Percentiles rank a stretch among this genome's conserved stretches.
Evolutionary conservation across 2,797 vertebrate species (phyloP).

Genomic region (Sebastes ruberrimus): DNA sequence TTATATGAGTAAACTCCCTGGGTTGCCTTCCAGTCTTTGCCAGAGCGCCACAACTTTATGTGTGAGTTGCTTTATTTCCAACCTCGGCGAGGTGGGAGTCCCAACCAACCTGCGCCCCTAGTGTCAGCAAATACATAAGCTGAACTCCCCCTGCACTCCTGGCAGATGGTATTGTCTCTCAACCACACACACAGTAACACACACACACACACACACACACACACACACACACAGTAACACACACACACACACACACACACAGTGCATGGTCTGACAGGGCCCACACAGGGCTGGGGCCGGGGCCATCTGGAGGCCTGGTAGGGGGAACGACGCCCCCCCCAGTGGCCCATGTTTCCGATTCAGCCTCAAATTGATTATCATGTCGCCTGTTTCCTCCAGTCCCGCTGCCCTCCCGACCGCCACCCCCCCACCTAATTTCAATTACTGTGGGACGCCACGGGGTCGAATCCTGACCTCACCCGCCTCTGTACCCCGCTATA

Average conservation of each 20-base stretch:
- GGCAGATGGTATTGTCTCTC: constrained; percentile 71
- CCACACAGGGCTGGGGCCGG: constrained; percentile 51
- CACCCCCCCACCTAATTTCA: constrained; percentile 57
- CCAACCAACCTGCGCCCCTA: constrained; percentile 14
- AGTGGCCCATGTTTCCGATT: constrained; percentile 77
- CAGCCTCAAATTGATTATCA: constrained; percentile 81
- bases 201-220: constrained; percentile 12
- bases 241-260: constrained; percentile 5
- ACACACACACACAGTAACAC: too few species aligned
- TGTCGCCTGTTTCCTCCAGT: constrained; percentile 77
- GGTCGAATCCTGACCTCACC: constrained; percentile 54
- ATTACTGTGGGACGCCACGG: constrained; percentile 51
- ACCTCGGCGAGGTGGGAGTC: neutral
- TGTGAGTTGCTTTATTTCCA: neutral
- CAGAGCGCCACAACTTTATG: neutral
- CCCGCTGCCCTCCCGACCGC: neutral
- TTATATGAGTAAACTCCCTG: neutral
- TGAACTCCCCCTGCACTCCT: constrained; percentile 70
- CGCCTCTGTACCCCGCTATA: neutral
- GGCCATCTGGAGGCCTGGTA: constrained; percentile 80
- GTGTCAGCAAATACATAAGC: constrained; percentile 52
- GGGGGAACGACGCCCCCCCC: constrained; percentile 54
- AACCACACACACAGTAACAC: neutral
- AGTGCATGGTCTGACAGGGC: constrained; percentile 37
- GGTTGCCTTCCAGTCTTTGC: neutral